These are phyloP conservation scores for Isotomurus palustris DNA, from an alignment of 2,888 invertebrate genomes.

Conservation along the genomic window DNA sequence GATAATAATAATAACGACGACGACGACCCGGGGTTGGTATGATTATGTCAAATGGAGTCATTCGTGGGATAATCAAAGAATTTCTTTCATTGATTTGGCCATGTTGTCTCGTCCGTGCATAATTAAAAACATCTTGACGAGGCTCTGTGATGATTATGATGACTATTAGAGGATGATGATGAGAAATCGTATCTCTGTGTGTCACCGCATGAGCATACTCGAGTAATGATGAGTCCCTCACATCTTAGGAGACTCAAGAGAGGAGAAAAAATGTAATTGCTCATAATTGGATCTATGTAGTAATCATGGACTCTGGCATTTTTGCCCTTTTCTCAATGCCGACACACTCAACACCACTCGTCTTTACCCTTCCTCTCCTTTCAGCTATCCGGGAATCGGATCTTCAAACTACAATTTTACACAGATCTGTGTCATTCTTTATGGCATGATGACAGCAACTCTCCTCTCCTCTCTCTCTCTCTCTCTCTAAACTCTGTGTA, in stretches of 20 bases:
- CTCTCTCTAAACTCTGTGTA: too few relatives aligned
- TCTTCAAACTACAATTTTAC: too few relatives aligned
- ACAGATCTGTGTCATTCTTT: too few relatives aligned
- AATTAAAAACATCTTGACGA: conserved; percentile 47
- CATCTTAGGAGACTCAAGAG: conserved; percentile 6
- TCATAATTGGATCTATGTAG: conserved; percentile 47
- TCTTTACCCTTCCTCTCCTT: too few relatives aligned
- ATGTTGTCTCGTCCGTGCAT: conserved; percentile 43
- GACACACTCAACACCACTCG: conserved; percentile 25
- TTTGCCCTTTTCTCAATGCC: conserved; percentile 45
- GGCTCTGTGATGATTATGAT: conserved; percentile 19
- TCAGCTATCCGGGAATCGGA: too few relatives aligned
- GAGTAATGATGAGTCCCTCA: conserved; percentile 38
- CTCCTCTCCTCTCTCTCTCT: too few relatives aligned
- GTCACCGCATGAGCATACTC: conserved; percentile 34
- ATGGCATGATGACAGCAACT: too few relatives aligned
- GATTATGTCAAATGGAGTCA: conserved; percentile 43
- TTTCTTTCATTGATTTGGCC: conserved; percentile 46
- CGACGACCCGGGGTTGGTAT: neutral
- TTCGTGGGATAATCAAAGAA: conserved; percentile 46
- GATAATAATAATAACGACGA: conserved; percentile 6
- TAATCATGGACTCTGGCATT: conserved; percentile 46
- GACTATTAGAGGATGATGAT: conserved; percentile 23
- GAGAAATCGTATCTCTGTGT: conserved; percentile 31
- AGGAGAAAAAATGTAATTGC: conserved; percentile 46